Evolutionary conservation across 2,888 invertebrate species (phyloP).

Genomic region (Leistus spinibarbis): DNA sequence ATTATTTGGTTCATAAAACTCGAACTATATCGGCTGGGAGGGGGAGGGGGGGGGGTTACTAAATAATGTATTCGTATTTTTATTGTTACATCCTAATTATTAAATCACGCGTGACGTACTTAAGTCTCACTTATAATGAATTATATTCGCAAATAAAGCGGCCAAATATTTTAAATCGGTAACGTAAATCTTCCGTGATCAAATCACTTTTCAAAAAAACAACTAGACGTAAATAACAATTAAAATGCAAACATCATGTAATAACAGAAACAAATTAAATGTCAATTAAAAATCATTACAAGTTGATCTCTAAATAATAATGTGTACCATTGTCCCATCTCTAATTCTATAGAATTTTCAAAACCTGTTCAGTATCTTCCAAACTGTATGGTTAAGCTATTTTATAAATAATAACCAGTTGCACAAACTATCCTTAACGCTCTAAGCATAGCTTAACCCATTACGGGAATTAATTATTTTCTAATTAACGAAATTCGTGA

Average conservation of each 20-base stretch:
- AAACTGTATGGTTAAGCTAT: too few species aligned
- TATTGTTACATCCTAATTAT: constrained; percentile 26
- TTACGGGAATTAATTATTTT: neutral
- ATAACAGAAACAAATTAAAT: neutral
- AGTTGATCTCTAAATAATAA: neutral
- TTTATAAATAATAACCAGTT: too few species aligned
- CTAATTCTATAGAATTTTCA: neutral
- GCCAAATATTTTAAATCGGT: too few species aligned
- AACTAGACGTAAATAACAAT: neutral
- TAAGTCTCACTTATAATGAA: too few species aligned
- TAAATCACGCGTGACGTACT: too few species aligned
- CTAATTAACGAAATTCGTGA: neutral
- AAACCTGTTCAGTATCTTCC: too few species aligned
- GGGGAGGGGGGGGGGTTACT: constrained; percentile 10
- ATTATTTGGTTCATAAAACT: neutral
- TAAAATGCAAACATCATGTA: neutral
- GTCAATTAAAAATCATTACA: neutral
- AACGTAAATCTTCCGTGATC: neutral
- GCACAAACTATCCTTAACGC: too few species aligned
- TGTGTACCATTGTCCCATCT: neutral
- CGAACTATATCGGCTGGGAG: constrained; percentile 10
- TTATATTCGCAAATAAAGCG: too few species aligned
- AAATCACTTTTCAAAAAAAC: neutral
- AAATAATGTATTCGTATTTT: constrained; percentile 15
- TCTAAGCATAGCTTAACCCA: too few species aligned